Evolutionary conservation across 1,140 invertebrate species (phyloP), one percentile per base, ranked within the genome.

Genomic region (Bacillus rossius): DNA sequence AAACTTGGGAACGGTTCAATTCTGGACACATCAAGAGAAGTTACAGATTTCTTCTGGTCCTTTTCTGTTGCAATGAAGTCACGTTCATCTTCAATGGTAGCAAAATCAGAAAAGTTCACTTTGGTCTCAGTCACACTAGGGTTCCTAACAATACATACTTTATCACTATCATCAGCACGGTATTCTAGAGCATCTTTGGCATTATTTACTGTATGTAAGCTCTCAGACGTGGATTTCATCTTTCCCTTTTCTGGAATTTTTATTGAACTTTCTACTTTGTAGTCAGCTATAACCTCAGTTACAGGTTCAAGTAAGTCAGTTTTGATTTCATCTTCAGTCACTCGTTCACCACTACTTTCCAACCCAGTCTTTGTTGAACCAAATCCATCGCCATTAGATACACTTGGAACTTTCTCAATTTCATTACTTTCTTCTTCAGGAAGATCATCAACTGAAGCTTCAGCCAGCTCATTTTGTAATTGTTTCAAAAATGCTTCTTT

Each of bases 41-140:
- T 41, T 19, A 50, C 54, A 54, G 49, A 19, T 47, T 63, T 51
- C 17, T 55, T 49, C 14, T 71, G 68, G 55, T 71, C 69, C 47
- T 56, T 61, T 40, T 68, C 67, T 37, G 63, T 42, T 60, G 64
- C 66, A 55, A 74, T 68, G n/a, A n/a, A n/a, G 38, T 61, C 8
- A 26, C 53, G 40, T 67, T 45, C 23, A 22, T 29, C 23, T 16
- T 29, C 10, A 8, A 22, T 29, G 49, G n/a, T 42, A 29, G 25
- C 23, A 22, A 22, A 25, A 16, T 51, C 43, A 5, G 43, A 45
- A 45, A 45, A 45, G 43, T 45, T 19, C n/a, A 20, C 43, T 45
- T 45, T 25, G 4, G 4, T 45, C 43, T 19, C 43, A 45, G 4
- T 45, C 43, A 20, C 17, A 25, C 43, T 45, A 7, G 43, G 23